These are phyloP conservation scores for Pseudococcus longispinus DNA, from an alignment of 2,888 invertebrate genomes.

Conservation along the genomic window DNA sequence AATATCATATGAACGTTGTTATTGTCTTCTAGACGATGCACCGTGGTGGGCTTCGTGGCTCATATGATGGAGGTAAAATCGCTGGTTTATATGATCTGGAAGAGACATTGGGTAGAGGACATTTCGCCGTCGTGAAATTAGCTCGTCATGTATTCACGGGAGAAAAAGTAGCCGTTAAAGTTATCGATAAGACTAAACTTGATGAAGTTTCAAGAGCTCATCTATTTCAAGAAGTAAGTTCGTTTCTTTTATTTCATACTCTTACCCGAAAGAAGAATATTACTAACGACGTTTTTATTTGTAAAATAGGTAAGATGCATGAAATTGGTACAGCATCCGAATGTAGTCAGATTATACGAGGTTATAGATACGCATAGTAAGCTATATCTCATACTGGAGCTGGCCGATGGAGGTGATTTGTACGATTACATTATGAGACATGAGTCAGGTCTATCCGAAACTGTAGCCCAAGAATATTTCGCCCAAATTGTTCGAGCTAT, in stretches of 20 bases:
- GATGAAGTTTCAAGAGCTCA: slow-evolving; percentile 95
- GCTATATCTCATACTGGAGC: slow-evolving; percentile 92
- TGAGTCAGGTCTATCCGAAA: slow-evolving; percentile 70
- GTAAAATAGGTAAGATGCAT: slow-evolving; percentile 83
- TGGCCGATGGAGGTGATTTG: slow-evolving; percentile 97
- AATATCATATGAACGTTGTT: not conserved
- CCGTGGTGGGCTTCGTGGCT: slow-evolving; percentile 57
- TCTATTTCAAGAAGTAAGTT: slow-evolving; percentile 88
- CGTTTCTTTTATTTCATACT: not conserved
- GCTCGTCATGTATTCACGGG: slow-evolving; percentile 99
- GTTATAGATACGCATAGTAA: slow-evolving; percentile 99
- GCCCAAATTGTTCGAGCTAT: slow-evolving; percentile 97
- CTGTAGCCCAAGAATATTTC: slow-evolving; percentile 89
- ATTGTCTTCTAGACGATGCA: slow-evolving; percentile 49
- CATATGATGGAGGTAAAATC: slow-evolving; percentile 84
- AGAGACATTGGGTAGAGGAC: slow-evolving; percentile 96
- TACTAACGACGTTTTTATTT: not conserved
- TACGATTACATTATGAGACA: slow-evolving; percentile 98
- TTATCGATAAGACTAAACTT: slow-evolving; percentile 97
- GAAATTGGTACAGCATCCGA: slow-evolving; percentile 99
- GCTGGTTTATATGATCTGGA: slow-evolving; percentile 97
- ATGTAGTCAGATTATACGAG: slow-evolving; percentile 97
- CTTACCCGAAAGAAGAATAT: too few species aligned
- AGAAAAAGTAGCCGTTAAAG: slow-evolving; percentile 96
- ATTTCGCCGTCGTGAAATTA: slow-evolving; percentile 97